Base-by-base conservation (phyloP, 2,113 vertebrate genomes). In the Sinocyclocheilus anshuiensis region DNA sequence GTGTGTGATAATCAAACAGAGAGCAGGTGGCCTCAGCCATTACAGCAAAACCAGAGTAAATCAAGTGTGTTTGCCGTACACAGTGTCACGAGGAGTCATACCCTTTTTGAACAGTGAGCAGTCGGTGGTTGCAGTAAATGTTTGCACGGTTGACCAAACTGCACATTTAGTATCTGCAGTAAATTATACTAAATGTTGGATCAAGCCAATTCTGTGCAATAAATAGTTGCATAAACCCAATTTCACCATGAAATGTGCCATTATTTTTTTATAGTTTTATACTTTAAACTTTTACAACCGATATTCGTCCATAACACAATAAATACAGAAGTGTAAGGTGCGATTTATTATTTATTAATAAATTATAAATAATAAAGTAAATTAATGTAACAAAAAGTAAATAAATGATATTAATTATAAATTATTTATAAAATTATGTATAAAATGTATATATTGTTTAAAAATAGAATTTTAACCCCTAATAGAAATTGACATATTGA, bases 21-120 rank as follows among this genome's bases (percentile, higher is more conserved):
- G 88, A 91, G 78, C 93, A 95, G 93, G 93, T 94, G 94, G 94
- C 55, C 15, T 55, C 24, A 4, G 39, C 45, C 76, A 77, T 77
- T 77, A 45, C 33, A 55, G 39, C 11, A 59, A 83, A 57, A 39
- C 55, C 79, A 36, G 39, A n/a, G 57, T 75, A 26, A 79, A 87
- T 86, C 1, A 4, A 36, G 3, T n/a, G 85, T 91, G 92, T 94
- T 94, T 94, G 90, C 86, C 67, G 53, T 92, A 87, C 82, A 6
- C 13, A 42, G 61, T 9, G 67, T 91, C 65, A 87, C 9, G 6
- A 84, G 78, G 48, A 87, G 39, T 33, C 77, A 61, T 59, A 50
- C 9, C 24, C n/a, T 67, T 36, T 29, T 16, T 55, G 76, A 79
- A n/a, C n/a, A 20, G 48, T 18, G 67, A n/a, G 36, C 45, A 78